Evolutionary conservation across 2,888 invertebrate genomes (phyloP).

Genomic region (Zaprionus lineosus): DNA sequence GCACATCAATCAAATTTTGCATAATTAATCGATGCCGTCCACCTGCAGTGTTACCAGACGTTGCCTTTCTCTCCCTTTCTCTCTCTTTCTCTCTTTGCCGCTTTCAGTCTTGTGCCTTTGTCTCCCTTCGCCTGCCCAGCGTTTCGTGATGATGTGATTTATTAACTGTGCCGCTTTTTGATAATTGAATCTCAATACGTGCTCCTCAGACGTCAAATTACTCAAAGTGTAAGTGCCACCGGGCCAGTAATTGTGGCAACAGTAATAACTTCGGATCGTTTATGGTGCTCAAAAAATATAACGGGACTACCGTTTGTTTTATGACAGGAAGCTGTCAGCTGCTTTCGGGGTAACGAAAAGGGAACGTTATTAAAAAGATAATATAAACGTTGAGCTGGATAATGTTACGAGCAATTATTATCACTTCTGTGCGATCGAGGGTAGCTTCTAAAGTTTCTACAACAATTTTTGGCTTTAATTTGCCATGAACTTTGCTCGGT

Average conservation of each 20-base stretch:
- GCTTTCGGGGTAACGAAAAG: slow-evolving; percentile 23
- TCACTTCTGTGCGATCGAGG: slow-evolving; percentile 29
- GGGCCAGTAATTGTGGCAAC: slow-evolving; percentile 9
- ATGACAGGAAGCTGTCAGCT: slow-evolving; percentile 74
- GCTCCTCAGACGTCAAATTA: slow-evolving; percentile 50
- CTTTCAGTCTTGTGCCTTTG: background rate
- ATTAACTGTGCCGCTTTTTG: slow-evolving; percentile 54
- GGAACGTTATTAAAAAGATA: slow-evolving; percentile 69
- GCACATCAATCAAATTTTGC: slow-evolving; percentile 73
- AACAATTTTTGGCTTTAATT: no score
- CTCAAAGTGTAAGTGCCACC: slow-evolving; percentile 7
- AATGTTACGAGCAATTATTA: slow-evolving; percentile 42
- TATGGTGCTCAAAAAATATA: slow-evolving; percentile 14
- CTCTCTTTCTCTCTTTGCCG: background rate
- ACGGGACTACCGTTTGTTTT: slow-evolving; percentile 50
- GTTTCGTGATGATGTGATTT: slow-evolving; percentile 53
- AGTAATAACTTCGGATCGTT: slow-evolving; percentile 18
- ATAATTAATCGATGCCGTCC: slow-evolving; percentile 62
- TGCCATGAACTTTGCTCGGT: no score
- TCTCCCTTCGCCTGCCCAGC: slow-evolving; percentile 10
- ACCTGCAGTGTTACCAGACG: slow-evolving; percentile 5
- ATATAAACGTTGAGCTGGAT: slow-evolving; percentile 32
- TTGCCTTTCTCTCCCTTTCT: slow-evolving; percentile 1
- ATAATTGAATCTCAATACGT: slow-evolving; percentile 66
- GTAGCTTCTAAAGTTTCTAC: slow-evolving; percentile 6